Evolutionary conservation across 2,888 invertebrate species (phyloP).

Genomic region (Parnassius mnemosyne): DNA sequence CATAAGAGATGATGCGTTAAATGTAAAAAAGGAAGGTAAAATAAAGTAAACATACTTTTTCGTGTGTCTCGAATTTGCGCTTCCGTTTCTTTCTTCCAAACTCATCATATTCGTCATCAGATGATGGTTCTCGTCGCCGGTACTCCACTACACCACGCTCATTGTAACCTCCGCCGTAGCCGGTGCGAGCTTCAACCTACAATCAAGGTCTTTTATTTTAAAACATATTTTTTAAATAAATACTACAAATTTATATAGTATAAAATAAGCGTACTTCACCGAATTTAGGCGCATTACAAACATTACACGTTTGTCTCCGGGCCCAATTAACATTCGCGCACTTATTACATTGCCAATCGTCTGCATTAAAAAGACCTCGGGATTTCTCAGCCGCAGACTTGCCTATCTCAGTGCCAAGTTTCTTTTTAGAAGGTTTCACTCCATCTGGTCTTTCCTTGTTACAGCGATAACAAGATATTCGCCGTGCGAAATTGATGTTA

Average conservation of each 20-base stretch:
- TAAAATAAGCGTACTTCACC: conserved; percentile 87
- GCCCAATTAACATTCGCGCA: conserved; percentile 99
- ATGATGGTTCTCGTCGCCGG: conserved; percentile 90
- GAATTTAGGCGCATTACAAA: conserved; percentile 99
- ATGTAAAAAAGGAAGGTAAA: conserved; percentile 10
- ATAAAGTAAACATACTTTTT: conserved; percentile 45
- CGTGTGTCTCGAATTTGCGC: conserved; percentile 52
- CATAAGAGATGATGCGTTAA: conserved; percentile 1
- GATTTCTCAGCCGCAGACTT: conserved; percentile 99
- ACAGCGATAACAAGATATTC: conserved; percentile 95
- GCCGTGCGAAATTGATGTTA: conserved; percentile 96
- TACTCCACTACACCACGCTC: conserved; percentile 98
- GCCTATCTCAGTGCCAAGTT: conserved; percentile 97
- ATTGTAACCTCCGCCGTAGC: conserved; percentile 95
- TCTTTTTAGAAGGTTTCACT: conserved; percentile 82
- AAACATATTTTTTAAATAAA: not conserved
- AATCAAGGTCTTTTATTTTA: conserved; percentile 33
- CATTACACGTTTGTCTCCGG: conserved; percentile 96
- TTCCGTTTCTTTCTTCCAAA: conserved; percentile 86
- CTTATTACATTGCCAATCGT: conserved; percentile 99
- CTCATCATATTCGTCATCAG: conserved; percentile 98
- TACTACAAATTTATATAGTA: not conserved
- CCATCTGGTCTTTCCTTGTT: conserved; percentile 83
- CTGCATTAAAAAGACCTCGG: conserved; percentile 96
- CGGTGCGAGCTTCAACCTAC: conserved; percentile 85